Percentiles rank a stretch among this genome's conserved stretches.
Conservation (phyloP, 1,140 invertebrate species). For the Panulirus ornatus region DNA sequence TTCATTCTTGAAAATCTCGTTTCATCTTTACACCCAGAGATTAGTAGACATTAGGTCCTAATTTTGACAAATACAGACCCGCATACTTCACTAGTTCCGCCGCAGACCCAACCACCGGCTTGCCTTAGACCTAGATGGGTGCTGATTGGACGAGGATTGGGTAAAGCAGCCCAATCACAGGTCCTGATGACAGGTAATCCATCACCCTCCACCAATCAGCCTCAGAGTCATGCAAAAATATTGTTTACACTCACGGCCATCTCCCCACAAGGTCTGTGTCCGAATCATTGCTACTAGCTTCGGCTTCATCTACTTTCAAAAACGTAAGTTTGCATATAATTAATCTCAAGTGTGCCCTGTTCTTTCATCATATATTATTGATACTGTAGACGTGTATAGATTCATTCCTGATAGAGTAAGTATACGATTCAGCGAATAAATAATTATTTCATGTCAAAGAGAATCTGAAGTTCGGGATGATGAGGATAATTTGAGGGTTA, state of each 20-base stretch:
- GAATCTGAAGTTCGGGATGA: background rate
- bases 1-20: too few relatives aligned
- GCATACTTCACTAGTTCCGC: too few relatives aligned
- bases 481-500: conserved; percentile 43
- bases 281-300: background rate
- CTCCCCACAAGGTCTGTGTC: conserved; percentile 4
- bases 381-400: too few relatives aligned
- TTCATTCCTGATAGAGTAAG: too few relatives aligned
- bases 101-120: background rate
- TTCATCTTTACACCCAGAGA: too few relatives aligned
- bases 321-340: background rate
- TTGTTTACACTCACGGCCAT: conserved; percentile 61
- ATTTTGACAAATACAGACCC: too few relatives aligned
- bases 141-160: conserved; percentile 54
- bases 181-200: conserved; percentile 63
- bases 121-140: conserved; percentile 48
- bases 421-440: too few relatives aligned
- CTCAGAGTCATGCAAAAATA: conserved; percentile 70
- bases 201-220: conserved; percentile 68
- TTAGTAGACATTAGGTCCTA: too few relatives aligned
- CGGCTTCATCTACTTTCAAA: conserved; percentile 2
- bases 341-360: too few relatives aligned
- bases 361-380: too few relatives aligned
- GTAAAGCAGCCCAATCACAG: conserved; percentile 67
- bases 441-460: too few relatives aligned